Percentiles rank a stretch among this genome's conserved stretches.
Evolutionary conservation across 2,113 vertebrate species (phyloP).

Genomic region (Colinus virginianus): DNA sequence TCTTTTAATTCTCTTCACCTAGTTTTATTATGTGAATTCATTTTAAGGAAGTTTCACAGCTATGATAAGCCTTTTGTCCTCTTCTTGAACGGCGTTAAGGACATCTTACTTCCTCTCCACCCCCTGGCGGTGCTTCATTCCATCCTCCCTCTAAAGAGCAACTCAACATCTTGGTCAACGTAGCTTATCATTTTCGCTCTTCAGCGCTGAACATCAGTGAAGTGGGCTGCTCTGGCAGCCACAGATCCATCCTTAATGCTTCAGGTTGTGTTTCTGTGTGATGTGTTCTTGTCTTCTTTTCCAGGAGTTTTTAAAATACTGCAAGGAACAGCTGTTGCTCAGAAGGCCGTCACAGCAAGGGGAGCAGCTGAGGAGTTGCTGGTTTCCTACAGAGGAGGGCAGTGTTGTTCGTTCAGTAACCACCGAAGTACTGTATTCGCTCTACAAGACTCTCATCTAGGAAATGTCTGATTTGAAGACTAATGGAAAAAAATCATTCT

Average conservation of each 20-base stretch:
- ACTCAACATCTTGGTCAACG: background rate
- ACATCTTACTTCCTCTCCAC: background rate
- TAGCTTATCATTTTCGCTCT: background rate
- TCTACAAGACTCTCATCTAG: background rate
- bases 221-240: background rate
- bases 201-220: background rate
- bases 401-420: background rate
- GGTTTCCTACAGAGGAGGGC: background rate
- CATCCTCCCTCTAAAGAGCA: background rate
- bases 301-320: background rate
- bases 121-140: background rate
- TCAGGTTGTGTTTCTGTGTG: background rate
- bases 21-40: background rate
- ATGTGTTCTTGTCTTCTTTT: background rate
- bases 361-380: background rate
- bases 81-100: background rate
- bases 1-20: background rate
- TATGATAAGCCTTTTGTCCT: background rate
- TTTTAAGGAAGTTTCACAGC: background rate
- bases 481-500: background rate
- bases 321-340: background rate
- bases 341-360: background rate
- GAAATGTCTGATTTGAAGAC: background rate
- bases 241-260: background rate
- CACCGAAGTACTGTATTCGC: background rate